phyloP scores from a whole-genome alignment of 2,797 vertebrate genomes.

The Capromys pilorides region DNA sequence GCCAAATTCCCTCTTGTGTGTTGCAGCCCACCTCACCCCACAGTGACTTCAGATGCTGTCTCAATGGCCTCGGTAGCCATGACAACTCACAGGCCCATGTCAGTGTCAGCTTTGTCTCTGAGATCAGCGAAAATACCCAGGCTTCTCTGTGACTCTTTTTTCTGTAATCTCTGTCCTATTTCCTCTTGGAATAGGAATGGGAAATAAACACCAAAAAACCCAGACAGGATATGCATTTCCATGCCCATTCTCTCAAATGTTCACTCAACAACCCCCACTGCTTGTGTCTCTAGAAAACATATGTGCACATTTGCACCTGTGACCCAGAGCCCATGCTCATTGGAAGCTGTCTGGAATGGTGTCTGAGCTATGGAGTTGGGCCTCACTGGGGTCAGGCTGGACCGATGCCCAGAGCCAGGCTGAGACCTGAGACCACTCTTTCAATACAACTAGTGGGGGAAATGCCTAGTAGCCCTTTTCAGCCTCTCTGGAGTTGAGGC shows the following conservation, averaged over 20 bases:
- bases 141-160: neutral
- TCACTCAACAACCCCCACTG: neutral
- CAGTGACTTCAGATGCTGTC: neutral
- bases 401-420: neutral
- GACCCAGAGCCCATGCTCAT: neutral
- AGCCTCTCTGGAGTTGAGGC: neutral
- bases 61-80: neutral
- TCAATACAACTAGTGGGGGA: neutral
- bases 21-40: neutral
- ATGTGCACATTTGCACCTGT: neutral
- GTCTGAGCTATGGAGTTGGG: neutral
- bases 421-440: neutral
- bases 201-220: constrained; percentile 13
- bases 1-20: neutral
- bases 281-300: neutral
- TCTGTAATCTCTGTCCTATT: neutral
- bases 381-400: neutral
- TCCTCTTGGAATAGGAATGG: neutral
- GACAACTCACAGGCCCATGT: neutral
- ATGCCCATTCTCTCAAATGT: neutral
- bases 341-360: neutral
- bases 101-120: neutral
- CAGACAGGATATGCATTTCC: neutral
- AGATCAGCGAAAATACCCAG: neutral
- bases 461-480: neutral